A percentile compares a stretch with the other conserved stretches of the same genome.
phyloP scores from a whole-genome alignment of 1,140 invertebrate genomes.

The Aethina tumida region DNA sequence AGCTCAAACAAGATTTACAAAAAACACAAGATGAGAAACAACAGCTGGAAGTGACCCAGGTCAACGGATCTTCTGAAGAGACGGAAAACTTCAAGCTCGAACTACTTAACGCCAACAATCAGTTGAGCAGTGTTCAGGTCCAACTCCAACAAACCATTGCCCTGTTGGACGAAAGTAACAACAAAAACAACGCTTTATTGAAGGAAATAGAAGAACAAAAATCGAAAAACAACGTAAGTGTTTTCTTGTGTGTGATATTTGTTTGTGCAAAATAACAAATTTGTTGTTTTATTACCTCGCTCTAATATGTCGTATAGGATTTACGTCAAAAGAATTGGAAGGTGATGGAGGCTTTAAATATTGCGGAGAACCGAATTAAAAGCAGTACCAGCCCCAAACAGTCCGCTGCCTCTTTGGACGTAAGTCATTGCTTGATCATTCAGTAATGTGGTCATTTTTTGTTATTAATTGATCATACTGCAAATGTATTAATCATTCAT shows the following conservation, averaged over 20 bases:
- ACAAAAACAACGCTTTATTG: constrained; percentile 31
- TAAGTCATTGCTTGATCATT: constrained; percentile 17
- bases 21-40: constrained; percentile 23
- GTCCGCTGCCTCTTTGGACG: constrained; percentile 14
- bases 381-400: constrained; percentile 8
- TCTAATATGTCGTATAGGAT: constrained; percentile 44
- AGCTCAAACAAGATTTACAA: constrained; percentile 25
- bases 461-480: constrained; percentile 2
- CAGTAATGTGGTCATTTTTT: background rate
- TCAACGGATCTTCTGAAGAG: constrained; percentile 23
- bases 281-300: background rate
- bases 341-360: constrained; percentile 75
- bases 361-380: constrained; percentile 38
- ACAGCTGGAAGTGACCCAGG: constrained; percentile 12
- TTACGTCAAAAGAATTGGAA: constrained; percentile 79
- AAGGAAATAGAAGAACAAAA: constrained; percentile 53
- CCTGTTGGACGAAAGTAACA: constrained; percentile 27
- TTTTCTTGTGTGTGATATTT: constrained; percentile 13
- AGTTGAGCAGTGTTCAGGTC: constrained; percentile 22
- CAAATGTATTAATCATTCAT: background rate
- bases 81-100: constrained; percentile 28
- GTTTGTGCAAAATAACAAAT: constrained; percentile 9
- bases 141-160: constrained; percentile 10
- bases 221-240: constrained; percentile 68
- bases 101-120: constrained; percentile 29